Evolutionary conservation across 2,888 invertebrate genomes (phyloP).

Genomic region (Anagyrus pseudococci): DNA sequence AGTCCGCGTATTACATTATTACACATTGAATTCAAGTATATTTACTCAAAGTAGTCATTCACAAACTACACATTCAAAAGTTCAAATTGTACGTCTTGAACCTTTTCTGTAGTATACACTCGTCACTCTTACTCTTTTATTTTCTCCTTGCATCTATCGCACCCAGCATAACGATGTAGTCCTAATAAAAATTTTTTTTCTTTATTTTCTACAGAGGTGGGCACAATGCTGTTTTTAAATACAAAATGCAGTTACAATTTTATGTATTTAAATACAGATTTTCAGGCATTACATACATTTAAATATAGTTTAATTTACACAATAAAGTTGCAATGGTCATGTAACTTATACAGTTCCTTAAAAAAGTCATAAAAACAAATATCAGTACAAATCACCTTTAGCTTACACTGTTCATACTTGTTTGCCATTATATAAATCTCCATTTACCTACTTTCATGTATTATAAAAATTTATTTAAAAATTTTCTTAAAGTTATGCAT

Average conservation of each 20-base stretch:
- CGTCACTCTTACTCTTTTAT: constrained; percentile 32
- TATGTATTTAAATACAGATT: constrained; percentile 35
- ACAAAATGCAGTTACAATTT: constrained; percentile 27
- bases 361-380: constrained; percentile 6
- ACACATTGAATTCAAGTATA: constrained; percentile 48
- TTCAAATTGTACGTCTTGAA: constrained; percentile 39
- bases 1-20: constrained; percentile 48
- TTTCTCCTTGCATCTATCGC: constrained; percentile 49
- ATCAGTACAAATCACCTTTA: constrained; percentile 8
- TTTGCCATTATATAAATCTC: constrained; percentile 7
- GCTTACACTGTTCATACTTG: constrained; percentile 11
- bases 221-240: constrained; percentile 30
- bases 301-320: not conserved
- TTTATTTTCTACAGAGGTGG: constrained; percentile 47
- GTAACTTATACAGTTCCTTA: no score
- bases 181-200: constrained; percentile 47
- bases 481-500: constrained; percentile 12
- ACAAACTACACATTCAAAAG: constrained; percentile 37
- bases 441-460: not conserved
- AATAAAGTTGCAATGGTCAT: constrained; percentile 37
- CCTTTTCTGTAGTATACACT: constrained; percentile 29
- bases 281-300: no score
- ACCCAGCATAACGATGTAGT: constrained; percentile 47
- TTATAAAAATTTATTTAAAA: not conserved
- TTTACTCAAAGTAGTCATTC: constrained; percentile 51